Evolutionary conservation across 2,888 invertebrate species (phyloP).

Genomic region (Bugulina stolonifera): DNA sequence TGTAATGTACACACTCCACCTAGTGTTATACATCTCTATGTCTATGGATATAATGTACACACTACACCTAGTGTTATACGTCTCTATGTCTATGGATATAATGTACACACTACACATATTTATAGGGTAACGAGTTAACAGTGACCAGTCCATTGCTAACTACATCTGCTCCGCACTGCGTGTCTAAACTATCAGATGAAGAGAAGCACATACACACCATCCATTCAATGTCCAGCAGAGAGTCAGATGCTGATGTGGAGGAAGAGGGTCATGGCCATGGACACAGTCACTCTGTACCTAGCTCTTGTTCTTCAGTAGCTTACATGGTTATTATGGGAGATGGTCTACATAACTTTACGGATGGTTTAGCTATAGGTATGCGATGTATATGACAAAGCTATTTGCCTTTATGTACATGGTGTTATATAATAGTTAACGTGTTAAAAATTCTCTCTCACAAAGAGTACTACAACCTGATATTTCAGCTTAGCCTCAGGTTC

Average conservation of each 20-base stretch:
- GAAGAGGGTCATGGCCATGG: conserved; percentile 30
- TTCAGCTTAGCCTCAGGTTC: no score
- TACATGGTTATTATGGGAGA: conserved; percentile 97
- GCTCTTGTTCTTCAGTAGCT: conserved; percentile 77
- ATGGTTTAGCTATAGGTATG: conserved; percentile 82
- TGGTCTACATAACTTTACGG: conserved; percentile 88
- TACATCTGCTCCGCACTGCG: not conserved
- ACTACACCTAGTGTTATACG: not conserved
- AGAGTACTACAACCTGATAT: no score
- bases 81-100: not conserved
- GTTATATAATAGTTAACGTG: no score
- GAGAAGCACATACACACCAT: not conserved
- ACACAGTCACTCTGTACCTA: conserved; percentile 44
- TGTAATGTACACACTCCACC: no score
- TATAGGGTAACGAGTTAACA: no score
- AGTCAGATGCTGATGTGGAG: not conserved
- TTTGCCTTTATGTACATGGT: no score
- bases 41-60: no score
- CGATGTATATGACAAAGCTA: no score
- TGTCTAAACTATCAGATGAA: not conserved
- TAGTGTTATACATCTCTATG: no score
- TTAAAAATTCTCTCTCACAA: no score
- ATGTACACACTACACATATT: no score
- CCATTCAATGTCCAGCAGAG: not conserved
- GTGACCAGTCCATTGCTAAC: not conserved